phyloP scores from a whole-genome alignment of 2,888 invertebrate genomes.

The Calephelis perditalis region DNA sequence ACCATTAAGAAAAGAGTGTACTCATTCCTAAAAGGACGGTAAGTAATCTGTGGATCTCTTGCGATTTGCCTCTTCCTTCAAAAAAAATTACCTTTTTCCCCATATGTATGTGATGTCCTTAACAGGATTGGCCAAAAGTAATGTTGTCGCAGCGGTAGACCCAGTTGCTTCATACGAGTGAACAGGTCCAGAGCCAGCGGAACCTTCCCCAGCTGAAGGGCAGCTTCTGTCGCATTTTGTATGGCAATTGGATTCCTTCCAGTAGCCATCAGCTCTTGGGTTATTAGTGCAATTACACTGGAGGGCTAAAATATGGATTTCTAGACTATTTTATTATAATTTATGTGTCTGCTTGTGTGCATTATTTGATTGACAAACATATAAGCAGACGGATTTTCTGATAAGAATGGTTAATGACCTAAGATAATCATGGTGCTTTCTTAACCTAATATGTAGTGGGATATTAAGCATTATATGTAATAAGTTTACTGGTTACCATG shows the following conservation, averaged over 20 bases:
- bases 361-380: too few species aligned
- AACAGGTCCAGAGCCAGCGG: conserved; percentile 66
- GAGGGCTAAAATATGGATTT: conserved; percentile 52
- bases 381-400: too few species aligned
- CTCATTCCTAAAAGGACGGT: too few species aligned
- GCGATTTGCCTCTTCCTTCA: not conserved
- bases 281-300: conserved; percentile 54
- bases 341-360: too few species aligned
- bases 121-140: conserved; percentile 83
- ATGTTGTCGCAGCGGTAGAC: conserved; percentile 72
- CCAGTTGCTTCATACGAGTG: conserved; percentile 55
- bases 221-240: conserved; percentile 73
- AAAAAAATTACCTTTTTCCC: conserved; percentile 67
- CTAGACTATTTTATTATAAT: too few species aligned
- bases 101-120: conserved; percentile 60
- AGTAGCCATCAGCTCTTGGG: conserved; percentile 63
- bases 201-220: conserved; percentile 64
- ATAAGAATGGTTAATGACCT: too few species aligned
- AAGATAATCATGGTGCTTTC: too few species aligned
- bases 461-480: too few species aligned
- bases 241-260: conserved; percentile 69
- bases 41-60: too few species aligned
- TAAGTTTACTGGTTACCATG: too few species aligned
- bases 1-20: too few species aligned
- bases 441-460: too few species aligned